phyloP scores from a whole-genome alignment of 2,113 vertebrate species.

The Asarcornis scutulata region DNA sequence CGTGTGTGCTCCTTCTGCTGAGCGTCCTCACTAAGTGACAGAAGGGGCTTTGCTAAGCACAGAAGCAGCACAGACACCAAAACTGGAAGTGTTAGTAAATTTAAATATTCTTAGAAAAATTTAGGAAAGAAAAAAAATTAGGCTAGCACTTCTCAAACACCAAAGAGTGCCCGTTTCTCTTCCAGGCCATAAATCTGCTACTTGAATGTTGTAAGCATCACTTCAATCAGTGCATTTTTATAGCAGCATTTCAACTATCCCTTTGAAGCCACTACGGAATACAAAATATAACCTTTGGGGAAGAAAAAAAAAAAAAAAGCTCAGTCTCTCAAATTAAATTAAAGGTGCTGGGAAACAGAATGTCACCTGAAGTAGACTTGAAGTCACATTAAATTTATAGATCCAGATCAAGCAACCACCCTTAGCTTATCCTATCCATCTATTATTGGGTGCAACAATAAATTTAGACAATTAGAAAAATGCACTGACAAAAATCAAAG shows the following conservation, averaged over 20 bases:
- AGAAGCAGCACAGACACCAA: background rate
- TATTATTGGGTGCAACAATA: background rate
- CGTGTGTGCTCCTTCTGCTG: background rate
- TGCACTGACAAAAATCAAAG: conserved; percentile 4
- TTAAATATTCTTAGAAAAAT: background rate
- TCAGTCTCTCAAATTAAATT: background rate
- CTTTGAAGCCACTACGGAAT: background rate
- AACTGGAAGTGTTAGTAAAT: background rate
- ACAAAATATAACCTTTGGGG: background rate
- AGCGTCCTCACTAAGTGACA: background rate
- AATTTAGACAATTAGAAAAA: background rate
- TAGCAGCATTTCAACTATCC: background rate
- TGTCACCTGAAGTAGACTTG: background rate
- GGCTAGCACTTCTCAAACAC: background rate
- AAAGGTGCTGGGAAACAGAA: background rate
- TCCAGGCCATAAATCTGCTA: background rate
- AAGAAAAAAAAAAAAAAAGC: background rate
- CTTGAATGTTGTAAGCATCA: background rate
- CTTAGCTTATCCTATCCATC: background rate
- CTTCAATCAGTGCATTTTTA: background rate
- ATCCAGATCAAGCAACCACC: background rate
- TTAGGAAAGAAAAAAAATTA: background rate
- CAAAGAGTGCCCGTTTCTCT: background rate
- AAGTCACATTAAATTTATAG: background rate
- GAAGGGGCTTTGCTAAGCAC: background rate